Percentiles rank a stretch among this genome's conserved stretches.
Evolutionary conservation across 1,140 invertebrate genomes (phyloP).

Genomic region (Drosophila nebulosa): DNA sequence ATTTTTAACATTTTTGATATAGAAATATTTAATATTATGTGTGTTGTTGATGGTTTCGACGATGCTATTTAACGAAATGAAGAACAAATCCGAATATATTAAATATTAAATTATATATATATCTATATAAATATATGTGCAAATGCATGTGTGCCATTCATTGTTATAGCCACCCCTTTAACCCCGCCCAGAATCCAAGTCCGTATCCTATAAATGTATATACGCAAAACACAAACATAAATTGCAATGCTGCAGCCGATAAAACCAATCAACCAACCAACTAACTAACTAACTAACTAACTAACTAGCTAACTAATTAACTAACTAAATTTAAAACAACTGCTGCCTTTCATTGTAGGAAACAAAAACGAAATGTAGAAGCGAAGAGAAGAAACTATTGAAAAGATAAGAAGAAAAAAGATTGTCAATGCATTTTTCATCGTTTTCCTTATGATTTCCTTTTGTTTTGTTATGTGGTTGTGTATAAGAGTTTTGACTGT

Average conservation of each 20-base stretch:
- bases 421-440: not conserved
- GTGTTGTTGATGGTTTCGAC: not conserved
- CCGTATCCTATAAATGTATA: not conserved
- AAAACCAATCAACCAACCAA: not conserved
- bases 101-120: slow-evolving; percentile 17
- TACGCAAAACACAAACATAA: not conserved
- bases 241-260: not conserved
- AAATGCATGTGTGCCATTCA: slow-evolving; percentile 65
- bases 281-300: slow-evolving; percentile 36
- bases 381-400: slow-evolving; percentile 8
- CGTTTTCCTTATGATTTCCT: not conserved
- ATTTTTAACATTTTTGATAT: not conserved
- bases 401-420: slow-evolving; percentile 5
- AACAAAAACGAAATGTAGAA: slow-evolving; percentile 6
- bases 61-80: not conserved
- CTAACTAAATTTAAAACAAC: slow-evolving; percentile 28
- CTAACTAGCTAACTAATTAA: slow-evolving; percentile 19
- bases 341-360: slow-evolving; percentile 4
- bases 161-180: slow-evolving; percentile 22
- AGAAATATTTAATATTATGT: not conserved
- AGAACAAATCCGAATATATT: slow-evolving; percentile 11
- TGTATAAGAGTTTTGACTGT: not conserved
- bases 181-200: not conserved
- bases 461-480: not conserved
- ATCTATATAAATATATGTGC: slow-evolving; percentile 22